Base-by-base conservation (phyloP, 1,140 invertebrate genomes). In the Coboldia fuscipes region DNA sequence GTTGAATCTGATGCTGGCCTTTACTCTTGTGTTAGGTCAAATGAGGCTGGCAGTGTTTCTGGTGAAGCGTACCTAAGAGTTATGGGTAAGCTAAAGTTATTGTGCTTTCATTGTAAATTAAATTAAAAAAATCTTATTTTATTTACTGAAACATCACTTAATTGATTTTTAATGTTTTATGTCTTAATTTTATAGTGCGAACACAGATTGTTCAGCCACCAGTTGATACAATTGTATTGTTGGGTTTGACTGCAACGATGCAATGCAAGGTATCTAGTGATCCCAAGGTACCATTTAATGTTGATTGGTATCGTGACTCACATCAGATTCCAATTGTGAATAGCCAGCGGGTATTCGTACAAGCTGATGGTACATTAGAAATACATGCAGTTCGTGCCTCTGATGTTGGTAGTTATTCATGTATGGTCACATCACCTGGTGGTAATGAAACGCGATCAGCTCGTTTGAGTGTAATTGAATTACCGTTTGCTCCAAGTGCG, bases 261-360 rank as follows among this genome's bases (percentile, higher is more conserved):
- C 81, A 88, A 44, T 97, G 92, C 60, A 85, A 81, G 62, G 79
- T 94, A 18, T 86, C 77, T n/a, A 82, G 77, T 46, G 89, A 94
- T 59, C 75, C 81, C 15, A 73, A 72, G 39, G 79, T 94, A n/a
- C 70, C 75, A n/a, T 88, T 77, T 45, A 73, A 78, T 41, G 74
- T 94, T 41, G 71, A 79, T 41, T 97, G 90, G 92, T 86, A 75
- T 54, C 81, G 86, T 44, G 79, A 86, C 54, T 70, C 73, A 47
- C 74, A 79, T 73, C 19, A 41, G 26, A 39, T 42, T 27, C 47
- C 51, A 39, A 54, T 56, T 29, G 51, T 44, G 35, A 54, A 54
- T 5, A 75, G 72, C 33, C 65, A 68, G 39, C 61, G 81, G 37
- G 65, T 84, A 33, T 70, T 68, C 42, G 69, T 83, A 42, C 65